A percentile compares a stretch with the other conserved stretches of the same genome.
Evolutionary conservation across 2,797 vertebrate genomes (phyloP).

Genomic region (Dromococcyx pavoninus): DNA sequence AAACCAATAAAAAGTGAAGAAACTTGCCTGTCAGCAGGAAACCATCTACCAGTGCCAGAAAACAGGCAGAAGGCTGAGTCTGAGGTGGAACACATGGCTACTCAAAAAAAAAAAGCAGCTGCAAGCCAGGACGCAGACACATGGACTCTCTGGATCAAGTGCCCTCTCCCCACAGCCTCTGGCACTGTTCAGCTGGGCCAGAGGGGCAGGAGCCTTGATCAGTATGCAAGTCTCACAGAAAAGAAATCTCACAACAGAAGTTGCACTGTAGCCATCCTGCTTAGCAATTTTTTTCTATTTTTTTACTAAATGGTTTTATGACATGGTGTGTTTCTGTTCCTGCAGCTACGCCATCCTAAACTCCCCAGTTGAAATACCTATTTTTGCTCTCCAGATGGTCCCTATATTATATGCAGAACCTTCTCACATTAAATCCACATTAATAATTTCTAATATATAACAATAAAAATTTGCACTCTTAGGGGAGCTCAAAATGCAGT

Average conservation of each 20-base stretch:
- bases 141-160: rapidly evolving
- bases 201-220: neutral
- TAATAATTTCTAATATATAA: neutral
- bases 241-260: neutral
- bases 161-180: neutral
- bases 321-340: too few species aligned
- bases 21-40: neutral
- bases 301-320: neutral
- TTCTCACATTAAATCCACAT: neutral
- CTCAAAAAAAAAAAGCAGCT: neutral
- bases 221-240: neutral
- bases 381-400: neutral
- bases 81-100: neutral
- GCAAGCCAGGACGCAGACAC: neutral
- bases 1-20: neutral
- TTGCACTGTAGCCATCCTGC: neutral
- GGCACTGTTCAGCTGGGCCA: neutral
- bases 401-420: neutral
- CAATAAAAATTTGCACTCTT: neutral
- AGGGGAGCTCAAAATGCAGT: neutral
- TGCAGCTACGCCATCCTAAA: neutral
- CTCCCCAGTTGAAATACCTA: neutral
- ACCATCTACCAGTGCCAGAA: neutral
- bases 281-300: neutral
- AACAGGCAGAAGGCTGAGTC: neutral